Conservation (phyloP, 1,140 invertebrate genomes). For the Battus philenor region DNA sequence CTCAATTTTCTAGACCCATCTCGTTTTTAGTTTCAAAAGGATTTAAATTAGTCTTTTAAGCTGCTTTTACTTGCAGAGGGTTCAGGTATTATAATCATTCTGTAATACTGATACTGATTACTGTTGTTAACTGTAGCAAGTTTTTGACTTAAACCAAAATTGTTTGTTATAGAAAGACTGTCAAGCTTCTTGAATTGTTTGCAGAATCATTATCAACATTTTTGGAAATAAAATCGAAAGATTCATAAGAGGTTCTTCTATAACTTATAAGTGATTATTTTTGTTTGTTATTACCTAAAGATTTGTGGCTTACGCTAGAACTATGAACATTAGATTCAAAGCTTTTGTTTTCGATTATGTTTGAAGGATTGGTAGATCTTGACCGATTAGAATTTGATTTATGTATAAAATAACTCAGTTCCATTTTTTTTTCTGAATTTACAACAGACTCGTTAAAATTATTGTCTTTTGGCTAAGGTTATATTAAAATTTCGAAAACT, state of each 20-base stretch:
- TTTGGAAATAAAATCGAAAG: slow-evolving; percentile 6
- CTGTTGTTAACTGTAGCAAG: slow-evolving; percentile 37
- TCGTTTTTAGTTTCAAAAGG: slow-evolving; percentile 53
- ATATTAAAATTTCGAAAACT: slow-evolving; percentile 72
- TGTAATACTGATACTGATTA: slow-evolving; percentile 30
- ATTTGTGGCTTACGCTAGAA: slow-evolving; percentile 25
- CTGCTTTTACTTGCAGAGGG: slow-evolving; percentile 45
- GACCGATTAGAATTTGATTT: slow-evolving; percentile 30
- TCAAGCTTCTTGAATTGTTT: too few species aligned
- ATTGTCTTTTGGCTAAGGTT: slow-evolving; percentile 67
- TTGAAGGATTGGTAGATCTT: slow-evolving; percentile 21
- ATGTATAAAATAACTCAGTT: slow-evolving; percentile 37
- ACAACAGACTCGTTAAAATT: neutral
- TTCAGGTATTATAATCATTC: slow-evolving; percentile 42
- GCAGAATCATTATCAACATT: slow-evolving; percentile 9
- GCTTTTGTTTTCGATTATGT: too few species aligned
- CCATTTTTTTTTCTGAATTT: slow-evolving; percentile 18
- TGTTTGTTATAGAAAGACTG: slow-evolving; percentile 42
- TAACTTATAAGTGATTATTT: too few species aligned
- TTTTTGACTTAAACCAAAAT: slow-evolving; percentile 32
- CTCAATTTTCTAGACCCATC: slow-evolving; percentile 83
- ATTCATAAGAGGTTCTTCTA: too few species aligned
- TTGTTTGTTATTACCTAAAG: slow-evolving; percentile 17
- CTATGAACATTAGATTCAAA: slow-evolving; percentile 32
- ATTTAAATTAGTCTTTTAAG: slow-evolving; percentile 54